A percentile compares a stretch with the other conserved stretches of the same genome.
phyloP scores from a whole-genome alignment of 30 jellyfish, hydroid and myxozoan genomes.

The Chrysaora quinquecirrha region DNA sequence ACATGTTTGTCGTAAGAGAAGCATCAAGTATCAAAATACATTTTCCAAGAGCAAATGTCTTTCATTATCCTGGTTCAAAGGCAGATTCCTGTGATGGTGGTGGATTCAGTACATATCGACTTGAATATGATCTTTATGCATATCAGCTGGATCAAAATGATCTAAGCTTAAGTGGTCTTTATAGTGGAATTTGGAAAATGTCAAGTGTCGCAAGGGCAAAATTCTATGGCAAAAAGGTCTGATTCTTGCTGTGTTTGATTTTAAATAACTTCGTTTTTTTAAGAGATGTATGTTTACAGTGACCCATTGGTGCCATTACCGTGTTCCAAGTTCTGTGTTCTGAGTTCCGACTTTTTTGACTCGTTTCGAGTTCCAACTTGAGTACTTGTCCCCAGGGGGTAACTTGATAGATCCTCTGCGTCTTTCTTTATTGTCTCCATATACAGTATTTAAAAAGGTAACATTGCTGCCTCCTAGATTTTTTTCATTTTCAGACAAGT shows the following conservation, averaged over 20 bases:
- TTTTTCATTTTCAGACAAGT: no score
- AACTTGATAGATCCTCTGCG: no score
- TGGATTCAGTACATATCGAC: slow-evolving; percentile 34
- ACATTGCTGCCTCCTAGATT: no score
- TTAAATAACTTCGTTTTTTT: no score
- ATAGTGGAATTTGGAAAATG: slow-evolving; percentile 73
- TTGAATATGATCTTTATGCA: slow-evolving; percentile 64
- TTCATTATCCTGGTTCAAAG: slow-evolving; percentile 18
- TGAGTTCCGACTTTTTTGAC: no score
- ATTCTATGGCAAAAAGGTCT: slow-evolving; percentile 64
- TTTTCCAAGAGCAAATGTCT: slow-evolving; percentile 79
- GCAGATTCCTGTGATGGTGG: slow-evolving; percentile 75
- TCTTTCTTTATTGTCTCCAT: no score
- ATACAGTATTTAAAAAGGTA: no score
- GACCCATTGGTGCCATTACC: no score
- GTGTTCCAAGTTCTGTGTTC: no score
- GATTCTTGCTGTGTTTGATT: no score
- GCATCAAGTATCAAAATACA: not conserved
- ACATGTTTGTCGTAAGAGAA: slow-evolving; percentile 33
- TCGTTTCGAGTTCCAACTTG: no score
- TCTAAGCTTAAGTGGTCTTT: slow-evolving; percentile 43
- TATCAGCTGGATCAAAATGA: slow-evolving; percentile 56
- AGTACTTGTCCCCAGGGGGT: no score
- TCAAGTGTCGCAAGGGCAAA: slow-evolving; percentile 47
- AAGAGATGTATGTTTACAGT: not conserved